Evolutionary conservation across 64 coral and sea anemone species (phyloP).

Genomic region (Actinia tenebrosa): DNA sequence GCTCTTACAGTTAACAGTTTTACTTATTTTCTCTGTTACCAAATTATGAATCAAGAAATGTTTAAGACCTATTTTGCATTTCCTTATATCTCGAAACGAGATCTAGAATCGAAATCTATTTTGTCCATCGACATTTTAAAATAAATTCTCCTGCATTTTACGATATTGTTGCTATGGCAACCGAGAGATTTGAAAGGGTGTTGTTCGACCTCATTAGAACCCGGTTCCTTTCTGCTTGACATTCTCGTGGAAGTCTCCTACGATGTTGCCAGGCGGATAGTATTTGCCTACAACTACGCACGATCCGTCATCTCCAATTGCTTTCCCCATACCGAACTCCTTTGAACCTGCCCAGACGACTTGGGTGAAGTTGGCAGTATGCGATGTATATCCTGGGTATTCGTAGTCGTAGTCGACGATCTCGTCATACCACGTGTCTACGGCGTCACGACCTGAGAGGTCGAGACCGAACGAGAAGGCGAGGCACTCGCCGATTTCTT

Average conservation of each 20-base stretch:
- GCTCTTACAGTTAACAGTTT: neutral
- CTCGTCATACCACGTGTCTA: constrained; percentile 91
- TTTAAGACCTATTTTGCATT: neutral
- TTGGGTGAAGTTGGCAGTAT: constrained; percentile 83
- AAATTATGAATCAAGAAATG: neutral
- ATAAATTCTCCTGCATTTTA: neutral
- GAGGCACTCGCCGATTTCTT: constrained; percentile 74
- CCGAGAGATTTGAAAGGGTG: neutral
- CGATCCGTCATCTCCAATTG: constrained; percentile 64
- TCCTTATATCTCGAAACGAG: neutral
- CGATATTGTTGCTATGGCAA: neutral
- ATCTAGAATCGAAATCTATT: neutral
- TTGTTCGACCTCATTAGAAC: neutral
- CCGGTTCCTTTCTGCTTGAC: constrained; percentile 43
- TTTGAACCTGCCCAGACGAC: constrained; percentile 68
- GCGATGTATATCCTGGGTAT: constrained; percentile 59
- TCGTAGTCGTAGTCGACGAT: constrained; percentile 72
- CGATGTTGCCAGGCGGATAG: constrained; percentile 79
- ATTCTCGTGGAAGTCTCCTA: constrained; percentile 77
- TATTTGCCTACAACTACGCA: constrained; percentile 73
- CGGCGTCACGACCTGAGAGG: constrained; percentile 56
- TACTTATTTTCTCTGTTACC: neutral
- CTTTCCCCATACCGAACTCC: constrained; percentile 87
- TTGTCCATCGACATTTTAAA: neutral
- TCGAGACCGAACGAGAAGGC: constrained; percentile 68